Percentiles rank a stretch among this genome's conserved stretches.
Conservation (phyloP, 2,888 invertebrate genomes). For the Epistrophella euchroma region DNA sequence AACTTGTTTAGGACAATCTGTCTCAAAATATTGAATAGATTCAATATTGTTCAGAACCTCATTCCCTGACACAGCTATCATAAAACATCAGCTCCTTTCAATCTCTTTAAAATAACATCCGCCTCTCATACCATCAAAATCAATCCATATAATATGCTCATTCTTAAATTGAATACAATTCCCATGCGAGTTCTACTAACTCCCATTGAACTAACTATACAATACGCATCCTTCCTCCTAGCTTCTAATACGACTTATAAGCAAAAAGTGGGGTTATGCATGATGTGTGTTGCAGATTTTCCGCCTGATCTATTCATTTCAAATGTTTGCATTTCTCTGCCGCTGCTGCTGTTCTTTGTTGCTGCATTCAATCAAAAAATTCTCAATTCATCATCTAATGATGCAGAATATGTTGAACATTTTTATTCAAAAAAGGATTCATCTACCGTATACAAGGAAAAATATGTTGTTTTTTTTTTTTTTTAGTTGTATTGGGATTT, state of each 20-base stretch:
- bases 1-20: constrained; percentile 57
- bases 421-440: constrained; percentile 61
- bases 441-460: constrained; percentile 16
- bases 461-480: background rate
- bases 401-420: constrained; percentile 66
- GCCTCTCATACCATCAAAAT: constrained; percentile 25
- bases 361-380: constrained; percentile 65
- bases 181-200: constrained; percentile 8
- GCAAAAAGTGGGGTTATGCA: constrained; percentile 18
- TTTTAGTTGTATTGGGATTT: background rate
- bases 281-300: constrained; percentile 45
- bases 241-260: constrained; percentile 19
- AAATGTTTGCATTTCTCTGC: constrained; percentile 66
- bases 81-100: constrained; percentile 33
- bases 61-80: background rate
- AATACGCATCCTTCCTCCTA: background rate
- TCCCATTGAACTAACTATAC: constrained; percentile 25
- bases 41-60: background rate
- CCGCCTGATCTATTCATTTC: constrained; percentile 70
- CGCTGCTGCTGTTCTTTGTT: background rate
- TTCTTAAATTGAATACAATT: constrained; percentile 45
- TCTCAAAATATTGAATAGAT: constrained; percentile 56
- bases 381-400: constrained; percentile 72
- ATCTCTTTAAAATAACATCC: constrained; percentile 50
- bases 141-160: background rate